These are phyloP conservation scores for Mastigias papua DNA, from an alignment of 30 jellyfish, hydroid and myxozoan genomes.

Conservation along the genomic window DNA sequence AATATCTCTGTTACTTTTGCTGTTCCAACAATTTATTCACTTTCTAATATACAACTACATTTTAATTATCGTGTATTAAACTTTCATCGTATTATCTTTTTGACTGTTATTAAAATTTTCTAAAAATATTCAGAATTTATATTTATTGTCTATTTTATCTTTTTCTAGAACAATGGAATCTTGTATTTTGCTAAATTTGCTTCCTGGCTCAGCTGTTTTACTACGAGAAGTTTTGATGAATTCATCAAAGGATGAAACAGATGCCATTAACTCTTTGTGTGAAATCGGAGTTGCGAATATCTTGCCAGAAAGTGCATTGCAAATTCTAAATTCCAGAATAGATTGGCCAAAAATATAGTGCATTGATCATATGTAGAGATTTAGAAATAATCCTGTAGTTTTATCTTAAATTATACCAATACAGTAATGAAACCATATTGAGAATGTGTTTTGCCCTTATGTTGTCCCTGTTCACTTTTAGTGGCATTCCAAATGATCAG, in stretches of 20 bases:
- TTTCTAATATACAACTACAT: too few species aligned
- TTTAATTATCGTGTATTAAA: too few species aligned
- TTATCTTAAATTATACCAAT: too few species aligned
- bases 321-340: conserved; percentile 66
- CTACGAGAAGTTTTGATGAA: conserved; percentile 54
- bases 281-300: conserved; percentile 71
- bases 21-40: too few species aligned
- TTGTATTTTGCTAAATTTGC: conserved; percentile 66
- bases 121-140: too few species aligned
- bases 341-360: conserved; percentile 81
- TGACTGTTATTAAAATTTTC: background rate
- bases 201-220: conserved; percentile 91
- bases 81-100: background rate
- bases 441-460: too few species aligned
- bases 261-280: conserved; percentile 25
- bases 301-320: conserved; percentile 35
- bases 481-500: too few species aligned
- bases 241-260: conserved; percentile 6
- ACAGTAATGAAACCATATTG: too few species aligned
- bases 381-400: too few species aligned
- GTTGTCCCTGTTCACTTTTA: too few species aligned
- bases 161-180: conserved; percentile 72
- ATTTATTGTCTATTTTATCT: background rate
- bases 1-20: too few species aligned
- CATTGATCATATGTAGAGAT: too few species aligned